Conservation (phyloP, 2,888 invertebrate species). For the Drosophila melanosoma region DNA sequence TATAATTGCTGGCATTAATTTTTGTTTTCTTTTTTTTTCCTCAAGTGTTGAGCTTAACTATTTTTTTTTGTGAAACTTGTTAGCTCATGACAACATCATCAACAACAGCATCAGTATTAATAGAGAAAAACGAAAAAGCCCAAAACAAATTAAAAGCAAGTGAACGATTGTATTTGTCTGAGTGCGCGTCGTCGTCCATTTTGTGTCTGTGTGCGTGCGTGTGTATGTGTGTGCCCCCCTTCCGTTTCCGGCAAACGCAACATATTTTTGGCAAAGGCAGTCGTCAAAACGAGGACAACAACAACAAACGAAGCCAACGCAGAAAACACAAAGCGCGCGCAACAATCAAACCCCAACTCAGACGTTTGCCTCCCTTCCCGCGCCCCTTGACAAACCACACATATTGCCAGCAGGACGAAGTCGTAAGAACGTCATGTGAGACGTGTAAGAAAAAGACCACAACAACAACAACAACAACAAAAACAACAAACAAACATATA, state of each 20-base stretch:
- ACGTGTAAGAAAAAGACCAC: slow-evolving; percentile 52
- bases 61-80: slow-evolving; percentile 42
- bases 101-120: slow-evolving; percentile 12
- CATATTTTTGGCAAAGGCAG: slow-evolving; percentile 60
- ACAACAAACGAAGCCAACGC: slow-evolving; percentile 4
- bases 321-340: slow-evolving; percentile 61
- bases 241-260: slow-evolving; percentile 63
- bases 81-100: slow-evolving; percentile 45
- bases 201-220: slow-evolving; percentile 24
- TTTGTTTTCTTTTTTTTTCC: slow-evolving; percentile 25
- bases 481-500: slow-evolving; percentile 33
- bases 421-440: slow-evolving; percentile 44
- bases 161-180: slow-evolving; percentile 29
- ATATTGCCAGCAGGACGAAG: slow-evolving; percentile 30
- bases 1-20: slow-evolving; percentile 37
- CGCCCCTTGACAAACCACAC: neutral
- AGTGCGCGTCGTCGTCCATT: slow-evolving; percentile 51
- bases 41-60: slow-evolving; percentile 45
- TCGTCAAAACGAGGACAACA: slow-evolving; percentile 31
- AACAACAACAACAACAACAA: slow-evolving; percentile 43
- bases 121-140: slow-evolving; percentile 3
- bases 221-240: slow-evolving; percentile 11
- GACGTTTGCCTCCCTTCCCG: slow-evolving; percentile 1
- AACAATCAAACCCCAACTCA: slow-evolving; percentile 45
- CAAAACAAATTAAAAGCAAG: slow-evolving; percentile 15